A percentile compares a stretch with the other conserved stretches of the same genome.
Evolutionary conservation across 2,797 vertebrate genomes (phyloP).

Genomic region (Botia almorhae): DNA sequence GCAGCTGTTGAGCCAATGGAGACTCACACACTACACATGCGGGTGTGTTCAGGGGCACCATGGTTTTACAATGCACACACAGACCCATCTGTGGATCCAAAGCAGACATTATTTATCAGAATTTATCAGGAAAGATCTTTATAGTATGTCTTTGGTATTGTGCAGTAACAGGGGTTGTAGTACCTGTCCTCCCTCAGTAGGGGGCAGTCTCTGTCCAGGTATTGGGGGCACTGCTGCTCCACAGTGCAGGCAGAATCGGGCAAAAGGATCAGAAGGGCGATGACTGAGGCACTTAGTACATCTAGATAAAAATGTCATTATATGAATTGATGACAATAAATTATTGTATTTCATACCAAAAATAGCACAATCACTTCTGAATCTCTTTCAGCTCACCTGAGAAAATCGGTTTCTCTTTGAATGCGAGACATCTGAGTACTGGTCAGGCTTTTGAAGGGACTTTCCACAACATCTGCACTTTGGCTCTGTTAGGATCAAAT

Average conservation of each 20-base stretch:
- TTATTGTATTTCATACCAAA: background rate
- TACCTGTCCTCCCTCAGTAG: conserved; percentile 85
- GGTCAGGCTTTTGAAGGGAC: conserved; percentile 71
- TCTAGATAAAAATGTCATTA: conserved; percentile 67
- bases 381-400: conserved; percentile 74
- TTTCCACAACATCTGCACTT: conserved; percentile 64
- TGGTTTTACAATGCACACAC: conserved; percentile 81
- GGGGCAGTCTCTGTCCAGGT: conserved; percentile 73
- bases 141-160: background rate
- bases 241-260: conserved; percentile 87
- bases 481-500: conserved; percentile 58
- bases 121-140: no score
- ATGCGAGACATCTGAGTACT: conserved; percentile 74
- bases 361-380: background rate
- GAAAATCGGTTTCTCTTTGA: conserved; percentile 77
- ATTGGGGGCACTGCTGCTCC: conserved; percentile 77
- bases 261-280: conserved; percentile 82
- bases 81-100: conserved; percentile 74
- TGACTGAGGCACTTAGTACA: conserved; percentile 80
- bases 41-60: conserved; percentile 82
- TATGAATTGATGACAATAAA: background rate
- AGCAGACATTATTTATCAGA: background rate
- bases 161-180: no score
- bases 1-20: conserved; percentile 74
- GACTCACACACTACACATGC: conserved; percentile 88